phyloP scores from a whole-genome alignment of 1,140 invertebrate genomes.

The Oscheius sp. region DNA sequence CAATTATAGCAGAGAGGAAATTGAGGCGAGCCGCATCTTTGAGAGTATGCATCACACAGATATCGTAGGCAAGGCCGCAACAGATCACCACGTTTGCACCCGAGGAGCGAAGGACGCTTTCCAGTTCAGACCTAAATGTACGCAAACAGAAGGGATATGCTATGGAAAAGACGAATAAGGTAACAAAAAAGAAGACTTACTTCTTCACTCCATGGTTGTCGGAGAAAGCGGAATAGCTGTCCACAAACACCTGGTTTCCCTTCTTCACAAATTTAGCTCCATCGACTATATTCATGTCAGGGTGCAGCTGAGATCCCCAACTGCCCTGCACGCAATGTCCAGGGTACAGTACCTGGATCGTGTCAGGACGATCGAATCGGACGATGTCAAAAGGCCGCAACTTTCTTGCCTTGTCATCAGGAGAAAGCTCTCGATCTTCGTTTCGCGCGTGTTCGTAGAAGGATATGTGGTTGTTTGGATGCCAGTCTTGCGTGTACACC shows the following conservation, averaged over 20 bases:
- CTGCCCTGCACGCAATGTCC: constrained; percentile 89
- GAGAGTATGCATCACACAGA: constrained; percentile 73
- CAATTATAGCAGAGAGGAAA: constrained; percentile 51
- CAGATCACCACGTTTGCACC: constrained; percentile 87
- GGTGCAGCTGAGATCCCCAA: constrained; percentile 88
- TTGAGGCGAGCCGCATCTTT: constrained; percentile 67
- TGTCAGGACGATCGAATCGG: constrained; percentile 78
- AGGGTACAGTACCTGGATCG: constrained; percentile 78
- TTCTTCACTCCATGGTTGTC: constrained; percentile 74
- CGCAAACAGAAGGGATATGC: constrained; percentile 74
- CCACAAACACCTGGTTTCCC: constrained; percentile 87
- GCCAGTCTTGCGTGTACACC: constrained; percentile 93
- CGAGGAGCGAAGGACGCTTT: constrained; percentile 74
- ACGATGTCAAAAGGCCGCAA: constrained; percentile 83
- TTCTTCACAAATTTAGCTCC: constrained; percentile 82
- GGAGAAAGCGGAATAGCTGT: constrained; percentile 96
- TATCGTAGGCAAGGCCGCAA: constrained; percentile 90
- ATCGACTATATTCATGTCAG: constrained; percentile 77
- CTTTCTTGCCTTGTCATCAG: constrained; percentile 71
- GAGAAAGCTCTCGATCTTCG: constrained; percentile 76
- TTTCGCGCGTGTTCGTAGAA: constrained; percentile 67
- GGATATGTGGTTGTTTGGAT: constrained; percentile 90
- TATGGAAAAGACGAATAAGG: not conserved
- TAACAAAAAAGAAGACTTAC: constrained; percentile 10
- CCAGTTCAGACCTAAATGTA: constrained; percentile 75